Evolutionary conservation across 2,113 vertebrate species (phyloP).

Genomic region (Oryzias curvinotus): DNA sequence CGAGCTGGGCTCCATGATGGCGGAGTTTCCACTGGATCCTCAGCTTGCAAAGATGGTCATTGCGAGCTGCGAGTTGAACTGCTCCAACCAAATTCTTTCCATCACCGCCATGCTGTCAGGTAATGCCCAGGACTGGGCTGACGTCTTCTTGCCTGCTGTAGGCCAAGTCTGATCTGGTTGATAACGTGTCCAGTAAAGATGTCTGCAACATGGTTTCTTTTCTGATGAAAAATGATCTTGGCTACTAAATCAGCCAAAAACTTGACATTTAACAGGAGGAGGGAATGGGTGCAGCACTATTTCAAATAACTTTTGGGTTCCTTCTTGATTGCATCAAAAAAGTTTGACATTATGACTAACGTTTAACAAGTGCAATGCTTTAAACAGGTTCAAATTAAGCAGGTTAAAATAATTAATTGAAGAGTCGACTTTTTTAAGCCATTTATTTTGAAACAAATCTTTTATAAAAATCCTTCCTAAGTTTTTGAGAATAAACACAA

Average conservation of each 20-base stretch:
- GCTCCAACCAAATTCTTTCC: conserved; percentile 99
- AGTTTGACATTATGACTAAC: not conserved
- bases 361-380: not conserved
- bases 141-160: conserved; percentile 48
- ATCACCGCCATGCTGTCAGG: conserved; percentile 99
- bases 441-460: too few relatives aligned
- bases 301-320: not conserved
- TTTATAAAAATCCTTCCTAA: too few relatives aligned
- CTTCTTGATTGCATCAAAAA: not conserved
- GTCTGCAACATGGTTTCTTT: too few relatives aligned
- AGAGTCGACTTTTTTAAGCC: too few relatives aligned
- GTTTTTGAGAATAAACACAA: too few relatives aligned
- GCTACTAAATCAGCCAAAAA: too few relatives aligned
- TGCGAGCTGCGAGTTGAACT: conserved; percentile 99
- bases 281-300: too few relatives aligned
- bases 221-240: too few relatives aligned
- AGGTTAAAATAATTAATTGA: too few relatives aligned
- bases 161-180: conserved; percentile 21
- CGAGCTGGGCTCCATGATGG: conserved; percentile 99
- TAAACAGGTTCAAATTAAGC: too few relatives aligned
- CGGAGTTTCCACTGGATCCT: conserved; percentile 96
- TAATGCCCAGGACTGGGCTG: conserved; percentile 86
- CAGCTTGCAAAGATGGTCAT: conserved; percentile 99
- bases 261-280: too few relatives aligned
- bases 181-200: not conserved